Evolutionary conservation across 2,888 invertebrate genomes (phyloP), one percentile per base, ranked within the genome.

Genomic region (Scaeva pyrastri): DNA sequence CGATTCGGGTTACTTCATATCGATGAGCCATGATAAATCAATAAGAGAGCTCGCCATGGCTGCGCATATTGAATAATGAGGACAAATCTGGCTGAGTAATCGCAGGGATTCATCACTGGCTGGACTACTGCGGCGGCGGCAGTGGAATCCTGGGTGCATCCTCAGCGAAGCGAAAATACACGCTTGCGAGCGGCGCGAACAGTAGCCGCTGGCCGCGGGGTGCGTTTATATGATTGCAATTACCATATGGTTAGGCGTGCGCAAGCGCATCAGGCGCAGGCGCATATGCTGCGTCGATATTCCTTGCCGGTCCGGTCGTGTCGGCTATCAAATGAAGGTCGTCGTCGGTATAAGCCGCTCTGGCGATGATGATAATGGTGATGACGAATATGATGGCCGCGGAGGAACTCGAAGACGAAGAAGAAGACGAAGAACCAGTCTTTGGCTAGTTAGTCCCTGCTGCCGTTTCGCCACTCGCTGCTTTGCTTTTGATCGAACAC

Each of bases 201-300:
- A 87, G 87, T 87, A 87, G 87, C 87, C 75, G 55, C 11, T 75
- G 39, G 79, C 87, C 87, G 83, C 75, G 50, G 83, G 87, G 87
- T 75, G 87, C 87, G 83, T 83, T 87, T 87, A 87, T 87, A 87
- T 79, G 83, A 83, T 87, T 87, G 83, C 87, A 87, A 87, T 87
- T 87, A 87, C 87, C 87, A 87, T 87, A 87, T 87, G 87, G 83
- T 79, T 72, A 79, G 72, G 78, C 75, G 74, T 82, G 74, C 66
- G 66, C 45, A 31, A 31, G 31, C 31, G 31, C 31, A n/a, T n/a
- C n/a, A 31, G 2, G 31, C 31, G 31, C 31, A 31, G n/a, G n/a
- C n/a, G n/a, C 8, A 31, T 31, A 60, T 68, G 75, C 43, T 80
- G 78, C 81, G 84, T 84, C 73, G 55, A 45, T 16, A 68, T 31